Evolutionary conservation across 2,113 vertebrate species (phyloP).

Genomic region (Corvus cornix): DNA sequence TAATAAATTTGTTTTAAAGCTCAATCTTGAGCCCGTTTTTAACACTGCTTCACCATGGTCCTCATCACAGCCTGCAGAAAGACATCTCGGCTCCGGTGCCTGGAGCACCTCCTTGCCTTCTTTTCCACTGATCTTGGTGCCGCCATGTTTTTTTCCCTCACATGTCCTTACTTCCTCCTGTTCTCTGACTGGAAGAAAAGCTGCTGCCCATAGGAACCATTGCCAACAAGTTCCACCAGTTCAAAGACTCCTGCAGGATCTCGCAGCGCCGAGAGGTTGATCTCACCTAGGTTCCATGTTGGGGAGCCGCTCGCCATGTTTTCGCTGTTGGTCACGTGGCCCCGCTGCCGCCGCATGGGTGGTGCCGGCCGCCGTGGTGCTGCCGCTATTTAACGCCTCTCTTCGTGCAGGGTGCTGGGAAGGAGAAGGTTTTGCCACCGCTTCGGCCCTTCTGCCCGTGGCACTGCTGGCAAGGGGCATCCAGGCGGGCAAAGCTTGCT

Average conservation of each 20-base stretch:
- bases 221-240: not conserved
- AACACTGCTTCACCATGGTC: not conserved
- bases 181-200: not conserved
- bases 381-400: too few relatives aligned
- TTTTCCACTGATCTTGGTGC: not conserved
- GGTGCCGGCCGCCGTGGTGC: too few relatives aligned
- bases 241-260: not conserved
- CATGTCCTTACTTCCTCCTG: not conserved
- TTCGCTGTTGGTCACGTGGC: too few relatives aligned
- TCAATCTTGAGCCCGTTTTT: too few relatives aligned
- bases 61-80: not conserved
- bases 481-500: not conserved
- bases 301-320: not conserved
- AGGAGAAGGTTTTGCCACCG: too few relatives aligned
- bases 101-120: not conserved
- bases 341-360: too few relatives aligned
- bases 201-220: too few relatives aligned
- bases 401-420: too few relatives aligned
- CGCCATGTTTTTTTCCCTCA: not conserved
- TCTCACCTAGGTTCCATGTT: not conserved
- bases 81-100: fast-evolving
- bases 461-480: not conserved
- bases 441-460: not conserved
- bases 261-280: not conserved
- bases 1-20: too few relatives aligned